Conservation (phyloP, 2,888 invertebrate genomes). For the Brachycybe producta region DNA sequence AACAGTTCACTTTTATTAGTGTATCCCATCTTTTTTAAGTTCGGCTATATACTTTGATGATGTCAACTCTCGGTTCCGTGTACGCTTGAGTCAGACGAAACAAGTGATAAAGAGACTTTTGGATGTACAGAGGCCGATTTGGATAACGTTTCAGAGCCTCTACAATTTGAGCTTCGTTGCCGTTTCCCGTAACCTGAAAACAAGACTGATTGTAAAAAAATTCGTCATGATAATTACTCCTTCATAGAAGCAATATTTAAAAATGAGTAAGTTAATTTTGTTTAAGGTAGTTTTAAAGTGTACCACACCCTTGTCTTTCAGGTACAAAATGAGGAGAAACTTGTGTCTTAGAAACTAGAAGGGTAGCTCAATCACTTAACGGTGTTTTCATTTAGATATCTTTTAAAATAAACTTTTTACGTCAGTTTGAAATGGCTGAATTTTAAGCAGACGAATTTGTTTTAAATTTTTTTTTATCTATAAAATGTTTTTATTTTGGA, state of each 20-base stretch:
- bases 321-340: too few relatives aligned
- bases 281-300: neutral
- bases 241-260: neutral
- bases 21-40: too few relatives aligned
- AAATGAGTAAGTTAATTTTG: neutral
- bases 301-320: neutral
- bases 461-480: too few relatives aligned
- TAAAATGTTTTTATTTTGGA: too few relatives aligned
- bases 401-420: too few relatives aligned
- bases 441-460: too few relatives aligned
- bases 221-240: neutral
- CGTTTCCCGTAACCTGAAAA: conserved; percentile 42
- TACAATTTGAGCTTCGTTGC: conserved; percentile 44
- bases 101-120: conserved; percentile 52
- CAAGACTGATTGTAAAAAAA: conserved; percentile 2
- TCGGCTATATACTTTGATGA: conserved; percentile 46
- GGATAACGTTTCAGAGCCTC: conserved; percentile 46
- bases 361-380: too few relatives aligned
- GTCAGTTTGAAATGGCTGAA: too few relatives aligned
- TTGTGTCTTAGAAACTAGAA: too few relatives aligned
- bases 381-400: too few relatives aligned
- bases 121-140: conserved; percentile 46
- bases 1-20: neutral
- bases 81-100: conserved; percentile 36
- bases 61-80: conserved; percentile 46